Conservation (phyloP, 1,140 invertebrate species). For the Bradysia coprophila region DNA sequence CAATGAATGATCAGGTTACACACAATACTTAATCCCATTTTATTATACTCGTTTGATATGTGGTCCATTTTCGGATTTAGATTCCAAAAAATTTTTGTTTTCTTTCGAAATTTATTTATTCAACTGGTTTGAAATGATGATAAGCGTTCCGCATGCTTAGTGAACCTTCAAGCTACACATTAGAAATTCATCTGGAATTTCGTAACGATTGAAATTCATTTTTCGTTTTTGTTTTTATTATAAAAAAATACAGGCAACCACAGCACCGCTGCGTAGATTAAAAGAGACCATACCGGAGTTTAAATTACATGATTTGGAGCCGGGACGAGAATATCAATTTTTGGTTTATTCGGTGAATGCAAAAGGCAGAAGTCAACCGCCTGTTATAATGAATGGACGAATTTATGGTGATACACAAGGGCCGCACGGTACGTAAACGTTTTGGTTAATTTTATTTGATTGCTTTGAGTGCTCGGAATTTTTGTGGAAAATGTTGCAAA, state of each 20-base stretch:
- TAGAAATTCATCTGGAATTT: too few relatives aligned
- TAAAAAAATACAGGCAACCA: conserved; percentile 16
- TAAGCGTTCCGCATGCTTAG: too few relatives aligned
- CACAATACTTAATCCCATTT: conserved; percentile 14
- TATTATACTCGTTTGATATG: conserved; percentile 10
- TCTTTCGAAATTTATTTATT: too few relatives aligned
- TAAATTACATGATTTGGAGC: conserved; percentile 40
- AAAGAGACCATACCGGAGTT: conserved; percentile 40
- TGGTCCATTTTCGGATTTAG: conserved; percentile 14
- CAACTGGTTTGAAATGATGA: too few relatives aligned
- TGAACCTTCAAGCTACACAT: too few relatives aligned
- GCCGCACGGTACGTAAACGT: conserved; percentile 22
- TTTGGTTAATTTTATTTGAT: not conserved
- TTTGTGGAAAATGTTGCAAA: not conserved
- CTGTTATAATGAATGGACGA: conserved; percentile 35
- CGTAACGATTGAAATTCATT: too few relatives aligned
- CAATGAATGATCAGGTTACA: conserved; percentile 33
- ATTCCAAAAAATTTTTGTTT: too few relatives aligned
- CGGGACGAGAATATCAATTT: conserved; percentile 43
- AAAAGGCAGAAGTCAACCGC: conserved; percentile 44
- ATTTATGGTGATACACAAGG: conserved; percentile 26
- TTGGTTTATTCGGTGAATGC: conserved; percentile 49
- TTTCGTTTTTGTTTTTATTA: conserved; percentile 9
- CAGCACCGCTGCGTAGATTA: conserved; percentile 33
- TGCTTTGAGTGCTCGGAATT: not conserved